phyloP scores from a whole-genome alignment of 2,888 invertebrate species.

The Synanthedon andrenaeformis region DNA sequence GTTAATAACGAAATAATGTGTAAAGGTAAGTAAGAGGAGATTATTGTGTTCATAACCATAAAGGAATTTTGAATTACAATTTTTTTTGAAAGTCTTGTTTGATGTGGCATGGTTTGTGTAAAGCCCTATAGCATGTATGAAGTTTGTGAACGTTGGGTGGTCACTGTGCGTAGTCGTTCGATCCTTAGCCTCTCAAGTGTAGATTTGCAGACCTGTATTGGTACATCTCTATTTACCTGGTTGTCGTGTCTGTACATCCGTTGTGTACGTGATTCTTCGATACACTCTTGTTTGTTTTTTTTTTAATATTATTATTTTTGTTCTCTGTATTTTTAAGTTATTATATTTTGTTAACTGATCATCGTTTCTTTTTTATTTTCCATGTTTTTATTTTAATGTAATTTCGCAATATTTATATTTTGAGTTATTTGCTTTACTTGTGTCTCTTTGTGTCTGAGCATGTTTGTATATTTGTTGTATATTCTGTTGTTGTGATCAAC shows the following conservation, averaged over 20 bases:
- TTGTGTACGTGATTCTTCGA: slow-evolving; percentile 9
- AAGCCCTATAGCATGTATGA: slow-evolving; percentile 6
- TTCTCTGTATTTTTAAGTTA: not conserved
- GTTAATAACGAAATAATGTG: too few species aligned
- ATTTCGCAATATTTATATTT: not conserved
- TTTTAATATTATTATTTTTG: not conserved
- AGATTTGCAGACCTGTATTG: slow-evolving; percentile 38
- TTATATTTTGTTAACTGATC: not conserved
- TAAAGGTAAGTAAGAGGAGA: too few species aligned
- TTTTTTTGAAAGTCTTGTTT: not conserved
- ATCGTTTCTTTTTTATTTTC: too few species aligned
- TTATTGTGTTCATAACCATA: too few species aligned
- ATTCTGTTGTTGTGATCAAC: not conserved
- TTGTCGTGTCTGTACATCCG: slow-evolving; percentile 10
- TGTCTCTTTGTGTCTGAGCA: not conserved
- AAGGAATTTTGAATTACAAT: too few species aligned
- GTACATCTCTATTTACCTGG: not conserved
- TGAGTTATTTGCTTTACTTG: not conserved
- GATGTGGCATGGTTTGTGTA: not conserved
- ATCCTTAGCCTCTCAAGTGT: slow-evolving; percentile 54
- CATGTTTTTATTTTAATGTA: not conserved
- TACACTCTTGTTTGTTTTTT: slow-evolving; percentile 9
- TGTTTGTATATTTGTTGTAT: not conserved
- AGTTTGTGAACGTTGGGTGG: slow-evolving; percentile 19
- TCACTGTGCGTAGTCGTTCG: slow-evolving; percentile 54